Base-by-base conservation (phyloP, 2,888 invertebrate species). In the Platycnemis pennipes region DNA sequence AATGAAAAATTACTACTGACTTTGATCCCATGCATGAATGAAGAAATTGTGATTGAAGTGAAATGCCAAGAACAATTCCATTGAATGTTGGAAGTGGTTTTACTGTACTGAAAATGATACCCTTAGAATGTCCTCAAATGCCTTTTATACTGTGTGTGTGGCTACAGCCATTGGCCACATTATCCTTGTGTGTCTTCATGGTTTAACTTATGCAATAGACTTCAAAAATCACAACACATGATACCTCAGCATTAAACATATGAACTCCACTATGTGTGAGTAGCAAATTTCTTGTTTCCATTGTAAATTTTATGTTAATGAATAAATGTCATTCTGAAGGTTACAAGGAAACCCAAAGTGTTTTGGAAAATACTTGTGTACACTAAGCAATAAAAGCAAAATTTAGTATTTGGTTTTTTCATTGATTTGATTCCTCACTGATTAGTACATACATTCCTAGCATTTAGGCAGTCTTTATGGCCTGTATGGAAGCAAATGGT, bases 191-290 rank as follows among this genome's bases (percentile, higher is more conserved):
- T 63, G 44, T 44, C 44, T 91, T 91, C 45, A 87, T 22, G 7
- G n/a, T 46, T n/a, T 63, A 77, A 63, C 91, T 91, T 63, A 91
- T 91, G 91, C 91, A 91, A 91, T 63, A 91, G 56, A 63, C 63
- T 56, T 63, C 42, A 63, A 44, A 42, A 63, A 77, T 77, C 77
- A 42, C 91, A 91, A 56, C 56, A 63, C 63, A n/a, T 63, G 63
- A 63, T 91, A 91, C 91, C 91, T 91, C 91, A 91, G 56, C 63
- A 56, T 69, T n/a, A 42, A 91, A 91, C 91, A 63, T 44, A 63
- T 63, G 63, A 91, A 63, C 91, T 91, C 91, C 91, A 91, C 91
- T 91, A 45, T 91, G 91, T 91, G 91, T n/a, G 91, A 37, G 91
- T 91, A 44, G 69, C 91, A 89, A 91, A 37, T 91, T 63, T 91